phyloP scores from a whole-genome alignment of 2,113 vertebrate species.

The Gallinago undulata region DNA sequence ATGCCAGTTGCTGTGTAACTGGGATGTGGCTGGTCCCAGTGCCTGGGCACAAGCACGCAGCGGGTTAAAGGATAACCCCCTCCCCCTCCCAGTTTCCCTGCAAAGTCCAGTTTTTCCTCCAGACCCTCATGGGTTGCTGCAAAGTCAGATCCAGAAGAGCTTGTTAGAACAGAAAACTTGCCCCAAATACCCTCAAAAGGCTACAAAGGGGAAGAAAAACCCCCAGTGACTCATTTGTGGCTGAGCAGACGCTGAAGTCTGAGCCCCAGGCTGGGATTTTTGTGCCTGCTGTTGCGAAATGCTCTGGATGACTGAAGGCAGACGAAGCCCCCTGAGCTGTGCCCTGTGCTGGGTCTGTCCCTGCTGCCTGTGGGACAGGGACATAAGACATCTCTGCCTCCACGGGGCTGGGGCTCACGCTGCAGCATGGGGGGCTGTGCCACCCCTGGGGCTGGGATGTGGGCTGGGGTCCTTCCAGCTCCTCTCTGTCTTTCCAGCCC shows the following conservation, averaged over 20 bases:
- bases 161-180: not conserved
- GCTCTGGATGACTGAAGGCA: not conserved
- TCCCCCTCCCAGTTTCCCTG: not conserved
- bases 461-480: not conserved
- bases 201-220: not conserved
- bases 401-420: not conserved
- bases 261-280: not conserved
- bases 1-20: rapidly evolving
- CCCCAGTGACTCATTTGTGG: not conserved
- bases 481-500: not conserved
- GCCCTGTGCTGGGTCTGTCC: rapidly evolving
- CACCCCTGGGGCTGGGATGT: rapidly evolving
- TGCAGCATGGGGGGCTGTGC: not conserved
- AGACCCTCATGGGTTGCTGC: not conserved
- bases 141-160: not conserved
- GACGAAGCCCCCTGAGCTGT: rapidly evolving
- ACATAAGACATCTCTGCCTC: not conserved
- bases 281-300: not conserved
- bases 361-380: not conserved
- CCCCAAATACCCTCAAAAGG: rapidly evolving
- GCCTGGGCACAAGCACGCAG: not conserved
- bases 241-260: not conserved
- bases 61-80: not conserved
- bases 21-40: not conserved
- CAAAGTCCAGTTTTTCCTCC: not conserved